Conservation (phyloP, 2,888 invertebrate species). For the Branchinecta sandiegonensis region DNA sequence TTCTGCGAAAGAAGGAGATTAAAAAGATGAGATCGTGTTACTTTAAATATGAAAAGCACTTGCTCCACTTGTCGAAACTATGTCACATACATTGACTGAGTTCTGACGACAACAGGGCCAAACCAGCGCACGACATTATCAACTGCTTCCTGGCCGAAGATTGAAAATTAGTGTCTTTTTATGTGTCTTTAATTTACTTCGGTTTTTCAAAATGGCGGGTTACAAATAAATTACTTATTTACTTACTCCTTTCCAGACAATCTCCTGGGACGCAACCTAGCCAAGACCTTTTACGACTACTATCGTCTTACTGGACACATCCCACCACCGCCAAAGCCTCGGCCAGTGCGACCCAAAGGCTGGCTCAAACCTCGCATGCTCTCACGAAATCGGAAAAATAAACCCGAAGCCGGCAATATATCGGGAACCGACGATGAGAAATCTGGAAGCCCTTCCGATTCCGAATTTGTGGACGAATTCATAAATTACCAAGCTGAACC, state of each 20-base stretch:
- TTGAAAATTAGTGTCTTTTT: too few species aligned
- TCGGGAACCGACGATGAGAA: neutral
- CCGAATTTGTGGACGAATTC: neutral
- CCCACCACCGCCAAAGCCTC: conserved; percentile 33
- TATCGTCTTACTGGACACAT: conserved; percentile 58
- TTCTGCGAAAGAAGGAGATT: too few species aligned
- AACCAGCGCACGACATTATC: too few species aligned
- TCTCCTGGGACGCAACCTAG: conserved; percentile 59
- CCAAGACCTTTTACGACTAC: conserved; percentile 60
- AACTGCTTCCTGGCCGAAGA: too few species aligned
- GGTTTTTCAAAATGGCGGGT: neutral
- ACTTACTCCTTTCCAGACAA: conserved; percentile 44
- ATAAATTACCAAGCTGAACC: neutral
- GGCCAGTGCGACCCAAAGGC: conserved; percentile 14
- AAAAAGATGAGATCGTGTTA: too few species aligned
- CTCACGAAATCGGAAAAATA: neutral
- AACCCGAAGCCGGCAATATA: neutral
- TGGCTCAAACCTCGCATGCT: neutral
- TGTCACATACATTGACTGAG: too few species aligned
- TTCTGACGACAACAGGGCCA: too few species aligned
- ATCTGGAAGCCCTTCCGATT: neutral
- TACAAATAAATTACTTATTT: neutral
- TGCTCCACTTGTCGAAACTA: too few species aligned
- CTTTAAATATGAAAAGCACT: too few species aligned
- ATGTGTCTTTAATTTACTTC: too few species aligned